A percentile compares a stretch with the other conserved stretches of the same genome.
phyloP scores from a whole-genome alignment of 2,888 invertebrate species.

The Chalcosyrphus nemorum region DNA sequence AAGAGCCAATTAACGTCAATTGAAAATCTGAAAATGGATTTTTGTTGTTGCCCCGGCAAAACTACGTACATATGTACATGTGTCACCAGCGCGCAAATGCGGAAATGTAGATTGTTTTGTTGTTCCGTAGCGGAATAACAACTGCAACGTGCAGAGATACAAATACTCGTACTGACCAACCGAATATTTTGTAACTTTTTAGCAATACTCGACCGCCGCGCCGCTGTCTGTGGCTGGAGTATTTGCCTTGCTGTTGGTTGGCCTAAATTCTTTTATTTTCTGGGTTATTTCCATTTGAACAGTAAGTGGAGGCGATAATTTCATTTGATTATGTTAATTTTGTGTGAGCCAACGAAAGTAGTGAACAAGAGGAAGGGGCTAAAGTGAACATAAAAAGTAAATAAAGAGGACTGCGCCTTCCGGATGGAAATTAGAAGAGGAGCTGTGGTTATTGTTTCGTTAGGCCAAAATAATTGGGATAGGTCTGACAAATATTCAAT shows the following conservation, averaged over 20 bases:
- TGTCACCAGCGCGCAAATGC: constrained; percentile 60
- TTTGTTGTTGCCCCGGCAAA: constrained; percentile 21
- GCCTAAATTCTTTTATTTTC: constrained; percentile 59
- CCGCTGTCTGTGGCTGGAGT: not conserved
- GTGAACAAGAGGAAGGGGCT: not conserved
- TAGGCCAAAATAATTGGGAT: not conserved
- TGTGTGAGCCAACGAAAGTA: not conserved
- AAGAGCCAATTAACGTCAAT: constrained; percentile 69
- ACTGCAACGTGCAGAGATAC: constrained; percentile 5
- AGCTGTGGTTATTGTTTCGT: not conserved
- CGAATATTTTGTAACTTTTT: constrained; percentile 20
- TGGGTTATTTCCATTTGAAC: constrained; percentile 62
- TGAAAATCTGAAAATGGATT: constrained; percentile 64
- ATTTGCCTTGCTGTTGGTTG: constrained; percentile 16
- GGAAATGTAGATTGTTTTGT: constrained; percentile 52
- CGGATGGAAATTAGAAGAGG: not conserved
- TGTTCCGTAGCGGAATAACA: constrained; percentile 3
- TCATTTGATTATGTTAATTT: constrained; percentile 50
- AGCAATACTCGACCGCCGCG: not conserved
- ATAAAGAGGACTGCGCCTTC: not conserved
- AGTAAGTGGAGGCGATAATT: constrained; percentile 40
- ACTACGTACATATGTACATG: constrained; percentile 15
- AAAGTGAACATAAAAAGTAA: not conserved
- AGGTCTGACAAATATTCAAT: not conserved
- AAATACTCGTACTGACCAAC: not conserved